Conservation (phyloP, 2,888 invertebrate genomes). For the Brachynemurus nebulosus region DNA sequence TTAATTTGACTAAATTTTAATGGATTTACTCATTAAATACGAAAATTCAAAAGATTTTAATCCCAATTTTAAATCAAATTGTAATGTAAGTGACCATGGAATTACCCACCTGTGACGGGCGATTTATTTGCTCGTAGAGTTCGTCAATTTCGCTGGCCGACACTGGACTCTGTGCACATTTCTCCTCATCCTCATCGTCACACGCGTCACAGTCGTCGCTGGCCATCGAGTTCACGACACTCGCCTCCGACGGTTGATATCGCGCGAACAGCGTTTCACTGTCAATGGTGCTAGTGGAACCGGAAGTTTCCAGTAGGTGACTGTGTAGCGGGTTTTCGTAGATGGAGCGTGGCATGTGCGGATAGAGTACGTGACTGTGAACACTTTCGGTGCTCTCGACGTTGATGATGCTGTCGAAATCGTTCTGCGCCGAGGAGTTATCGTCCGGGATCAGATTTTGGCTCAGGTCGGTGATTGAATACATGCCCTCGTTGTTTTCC, state of each 20-base stretch:
- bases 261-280: constrained; percentile 18
- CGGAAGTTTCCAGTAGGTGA: constrained; percentile 23
- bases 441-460: constrained; percentile 3
- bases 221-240: constrained; percentile 24
- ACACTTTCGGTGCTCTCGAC: constrained; percentile 52
- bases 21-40: no score
- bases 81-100: no score
- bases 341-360: constrained; percentile 32
- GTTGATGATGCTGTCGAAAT: constrained; percentile 45
- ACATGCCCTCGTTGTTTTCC: constrained; percentile 30
- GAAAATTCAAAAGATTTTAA: no score
- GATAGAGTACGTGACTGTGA: constrained; percentile 46
- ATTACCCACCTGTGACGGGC: constrained; percentile 21
- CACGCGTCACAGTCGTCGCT: constrained; percentile 27
- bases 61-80: no score
- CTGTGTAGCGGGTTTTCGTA: constrained; percentile 36
- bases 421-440: constrained; percentile 36
- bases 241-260: constrained; percentile 31
- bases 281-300: constrained; percentile 9
- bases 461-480: constrained; percentile 1
- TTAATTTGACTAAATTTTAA: no score
- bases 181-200: constrained; percentile 40
- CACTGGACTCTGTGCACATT: constrained; percentile 30
- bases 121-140: constrained; percentile 52
- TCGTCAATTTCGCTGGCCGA: constrained; percentile 48